Base-by-base conservation (phyloP, 2,113 vertebrate genomes). In the Syrmaticus mikado region DNA sequence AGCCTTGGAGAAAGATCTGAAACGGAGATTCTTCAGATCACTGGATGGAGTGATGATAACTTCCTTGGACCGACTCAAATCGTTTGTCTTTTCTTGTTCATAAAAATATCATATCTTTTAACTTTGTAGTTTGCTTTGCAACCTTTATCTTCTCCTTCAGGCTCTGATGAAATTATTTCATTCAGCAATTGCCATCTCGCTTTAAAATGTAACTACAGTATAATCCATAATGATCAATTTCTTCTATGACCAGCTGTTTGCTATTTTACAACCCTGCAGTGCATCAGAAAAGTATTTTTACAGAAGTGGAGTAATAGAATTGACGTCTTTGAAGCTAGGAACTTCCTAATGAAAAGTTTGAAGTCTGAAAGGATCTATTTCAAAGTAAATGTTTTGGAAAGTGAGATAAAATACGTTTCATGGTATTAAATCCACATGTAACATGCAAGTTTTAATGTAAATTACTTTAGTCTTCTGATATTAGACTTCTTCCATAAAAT, bases 191-290 rank as follows among this genome's bases (percentile, higher is more conserved):
- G 25, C 52, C 15, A 74, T 93, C 82, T 94, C 41, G 48, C 73
- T 95, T 95, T 4, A 34, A 76, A 89, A 53, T 65, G 40, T 96
- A 89, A 75, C 88, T 81, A 90, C 30, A 80, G 13, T 94, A 19
- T 90, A 83, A 95, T 89, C 73, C 43, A 76, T 95, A 89, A 90
- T 92, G 40, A 92, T 90, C 13, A 86, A 83, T 92, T 93, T 92
- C 22, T 92, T 93, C 92, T 95, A 92, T 73, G 66, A 86, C 43
- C n/a, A 84, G 18, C 80, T 90, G 85, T 77, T 86, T 89, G 38
- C 57, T 88, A 32, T 53, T 94, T 95, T 90, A 92, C 43, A 72
- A n/a, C n/a, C 53, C 82, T 78, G 70, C 77, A 79, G 25, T 78
- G 70, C 34, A 40, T 82, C n/a, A 28, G 45, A 68, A 68, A 88